Evolutionary conservation across 2,797 vertebrate species (phyloP).

Genomic region (Notoglanidium macrostoma): DNA sequence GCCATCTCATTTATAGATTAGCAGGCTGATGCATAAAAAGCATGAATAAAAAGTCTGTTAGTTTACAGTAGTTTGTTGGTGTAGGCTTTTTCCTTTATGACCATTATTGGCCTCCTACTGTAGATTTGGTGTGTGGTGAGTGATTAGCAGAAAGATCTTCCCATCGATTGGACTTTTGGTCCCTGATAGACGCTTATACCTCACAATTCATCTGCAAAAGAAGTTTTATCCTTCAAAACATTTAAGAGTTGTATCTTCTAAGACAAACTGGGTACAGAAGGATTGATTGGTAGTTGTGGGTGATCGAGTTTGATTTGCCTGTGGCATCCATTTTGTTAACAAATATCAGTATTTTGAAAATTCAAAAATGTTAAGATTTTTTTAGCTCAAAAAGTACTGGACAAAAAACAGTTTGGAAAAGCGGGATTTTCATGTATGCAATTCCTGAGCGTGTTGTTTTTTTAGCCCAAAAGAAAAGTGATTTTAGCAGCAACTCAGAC

Average conservation of each 20-base stretch:
- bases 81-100: not conserved
- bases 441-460: not conserved
- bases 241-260: not conserved
- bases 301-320: not conserved
- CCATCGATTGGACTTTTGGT: not conserved
- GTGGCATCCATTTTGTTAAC: not conserved
- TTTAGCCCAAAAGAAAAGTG: not conserved
- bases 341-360: not conserved
- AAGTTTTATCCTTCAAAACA: not conserved
- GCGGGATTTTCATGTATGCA: not conserved
- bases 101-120: not conserved
- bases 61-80: not conserved
- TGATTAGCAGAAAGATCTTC: not conserved
- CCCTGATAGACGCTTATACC: not conserved
- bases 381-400: not conserved
- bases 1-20: not conserved
- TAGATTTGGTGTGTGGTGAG: not conserved
- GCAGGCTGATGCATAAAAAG: not conserved
- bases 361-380: not conserved
- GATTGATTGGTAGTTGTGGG: not conserved
- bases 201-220: not conserved
- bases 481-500: not conserved
- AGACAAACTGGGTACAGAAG: not conserved
- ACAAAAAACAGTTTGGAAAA: too few species aligned
- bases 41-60: not conserved